These are phyloP conservation scores for Capitella teleta DNA, from an alignment of 1,140 invertebrate genomes.

Conservation along the genomic window DNA sequence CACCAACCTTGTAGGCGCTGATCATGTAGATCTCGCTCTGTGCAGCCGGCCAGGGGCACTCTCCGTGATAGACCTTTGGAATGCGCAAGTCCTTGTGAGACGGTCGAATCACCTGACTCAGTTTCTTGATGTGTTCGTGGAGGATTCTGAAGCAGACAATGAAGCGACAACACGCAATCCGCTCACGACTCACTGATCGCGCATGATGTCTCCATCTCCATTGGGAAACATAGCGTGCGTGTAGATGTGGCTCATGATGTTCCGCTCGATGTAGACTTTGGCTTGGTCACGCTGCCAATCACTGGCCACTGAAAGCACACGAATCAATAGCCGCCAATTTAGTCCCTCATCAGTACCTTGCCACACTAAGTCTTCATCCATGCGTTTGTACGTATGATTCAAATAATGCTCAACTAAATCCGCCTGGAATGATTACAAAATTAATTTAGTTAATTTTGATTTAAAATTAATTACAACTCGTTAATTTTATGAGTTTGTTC, in stretches of 20 bases:
- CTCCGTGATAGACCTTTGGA: slow-evolving; percentile 58
- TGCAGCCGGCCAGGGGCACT: slow-evolving; percentile 94
- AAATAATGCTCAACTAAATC: slow-evolving; percentile 54
- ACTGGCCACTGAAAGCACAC: slow-evolving; percentile 51
- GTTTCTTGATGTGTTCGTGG: slow-evolving; percentile 75
- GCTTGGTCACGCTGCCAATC: slow-evolving; percentile 63
- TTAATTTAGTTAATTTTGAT: no score
- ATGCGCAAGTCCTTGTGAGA: slow-evolving; percentile 72
- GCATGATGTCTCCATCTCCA: slow-evolving; percentile 82
- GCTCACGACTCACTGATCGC: slow-evolving; percentile 64
- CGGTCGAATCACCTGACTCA: slow-evolving; percentile 67
- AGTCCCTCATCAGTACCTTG: slow-evolving; percentile 44
- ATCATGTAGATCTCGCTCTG: slow-evolving; percentile 85
- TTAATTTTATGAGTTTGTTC: no score
- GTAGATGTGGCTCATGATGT: slow-evolving; percentile 75
- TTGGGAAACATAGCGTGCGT: slow-evolving; percentile 89
- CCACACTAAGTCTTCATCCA: slow-evolving; percentile 61
- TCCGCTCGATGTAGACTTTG: slow-evolving; percentile 46
- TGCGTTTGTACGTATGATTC: slow-evolving; percentile 47
- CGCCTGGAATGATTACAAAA: slow-evolving; percentile 33
- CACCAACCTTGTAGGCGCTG: slow-evolving; percentile 67
- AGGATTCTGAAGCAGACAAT: slow-evolving; percentile 52
- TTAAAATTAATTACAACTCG: no score
- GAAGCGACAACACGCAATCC: not conserved
- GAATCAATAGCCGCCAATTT: not conserved